Evolutionary conservation across 2,113 vertebrate genomes (phyloP), one percentile per base, ranked within the genome.

Genomic region (Fulica atra): DNA sequence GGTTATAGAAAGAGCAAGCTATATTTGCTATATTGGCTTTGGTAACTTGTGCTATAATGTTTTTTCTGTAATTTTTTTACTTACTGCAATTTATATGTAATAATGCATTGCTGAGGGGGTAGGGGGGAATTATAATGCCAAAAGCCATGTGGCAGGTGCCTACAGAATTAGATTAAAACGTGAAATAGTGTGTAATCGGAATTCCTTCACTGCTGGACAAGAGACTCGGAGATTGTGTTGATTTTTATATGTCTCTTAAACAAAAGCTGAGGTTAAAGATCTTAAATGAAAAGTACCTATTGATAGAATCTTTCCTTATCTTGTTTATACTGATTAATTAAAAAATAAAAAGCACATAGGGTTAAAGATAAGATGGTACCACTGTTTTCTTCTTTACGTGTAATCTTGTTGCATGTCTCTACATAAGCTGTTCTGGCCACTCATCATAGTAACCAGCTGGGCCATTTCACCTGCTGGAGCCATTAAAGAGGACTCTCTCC

Each of bases 401-500:
- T 98, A 98, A 98, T 98, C 97, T 98, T 98, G 98, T 98, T 98
- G 98, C 98, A 92, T 98, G 98, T 98, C 98, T 98, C 97, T 98
- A 98, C 98, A 98, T 98, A 98, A 98, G 98, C 98, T 97, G 98
- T 98, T 99, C 98, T 99, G 99, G 99, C 99, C 99, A 98, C 98
- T 99, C 99, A 99, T 99, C 99, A 98, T 97, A 97, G 99, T 99
- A 99, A 99, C 99, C 98, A 99, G 99, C 98, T 99, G 98, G 99
- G 99, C 99, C 98, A 99, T 99, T 99, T 99, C 99, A 99, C 99
- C 99, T 99, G 99, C 99, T 99, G 99, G 98, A 99, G 98, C 98
- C 98, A 98, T 98, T 98, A 98, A 98, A 98, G 98, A 98, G 98
- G 98, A 98, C 98, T 98, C 98, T 98, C 98, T 98, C 98, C 98